phyloP scores from a whole-genome alignment of 1,140 invertebrate genomes.

The Lithobius niger region DNA sequence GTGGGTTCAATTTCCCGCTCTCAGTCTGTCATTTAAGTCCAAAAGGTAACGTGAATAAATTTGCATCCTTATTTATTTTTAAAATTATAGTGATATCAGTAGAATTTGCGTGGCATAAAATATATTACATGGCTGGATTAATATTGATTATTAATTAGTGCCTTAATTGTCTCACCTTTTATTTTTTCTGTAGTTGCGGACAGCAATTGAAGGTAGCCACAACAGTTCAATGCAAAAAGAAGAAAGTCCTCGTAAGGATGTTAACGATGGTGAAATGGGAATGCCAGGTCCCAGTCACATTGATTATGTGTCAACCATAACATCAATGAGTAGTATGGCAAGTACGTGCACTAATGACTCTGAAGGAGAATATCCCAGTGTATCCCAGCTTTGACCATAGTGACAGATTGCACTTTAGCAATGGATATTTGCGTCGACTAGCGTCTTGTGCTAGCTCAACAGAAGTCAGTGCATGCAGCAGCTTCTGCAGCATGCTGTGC shows the following conservation, averaged over 20 bases:
- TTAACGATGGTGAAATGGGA: neutral
- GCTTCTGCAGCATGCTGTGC: no score
- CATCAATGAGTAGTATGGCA: slow-evolving; percentile 8
- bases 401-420: no score
- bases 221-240: slow-evolving; percentile 35
- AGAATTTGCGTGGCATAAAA: no score
- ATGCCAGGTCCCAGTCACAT: neutral
- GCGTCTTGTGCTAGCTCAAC: no score
- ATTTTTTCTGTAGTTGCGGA: slow-evolving; percentile 48
- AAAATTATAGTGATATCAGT: no score
- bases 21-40: no score
- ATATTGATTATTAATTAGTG: slow-evolving; percentile 7
- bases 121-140: no score
- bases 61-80: no score
- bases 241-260: neutral
- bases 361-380: slow-evolving; percentile 5
- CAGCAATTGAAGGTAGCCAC: slow-evolving; percentile 77
- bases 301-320: slow-evolving; percentile 7
- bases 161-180: slow-evolving; percentile 6
- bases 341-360: slow-evolving; percentile 5
- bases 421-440: no score
- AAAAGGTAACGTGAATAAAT: no score
- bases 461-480: no score
- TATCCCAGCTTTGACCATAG: neutral
- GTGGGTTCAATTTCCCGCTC: no score